Evolutionary conservation across 2,797 vertebrate species (phyloP).

Genomic region (Mormyrus hasselquistii): DNA sequence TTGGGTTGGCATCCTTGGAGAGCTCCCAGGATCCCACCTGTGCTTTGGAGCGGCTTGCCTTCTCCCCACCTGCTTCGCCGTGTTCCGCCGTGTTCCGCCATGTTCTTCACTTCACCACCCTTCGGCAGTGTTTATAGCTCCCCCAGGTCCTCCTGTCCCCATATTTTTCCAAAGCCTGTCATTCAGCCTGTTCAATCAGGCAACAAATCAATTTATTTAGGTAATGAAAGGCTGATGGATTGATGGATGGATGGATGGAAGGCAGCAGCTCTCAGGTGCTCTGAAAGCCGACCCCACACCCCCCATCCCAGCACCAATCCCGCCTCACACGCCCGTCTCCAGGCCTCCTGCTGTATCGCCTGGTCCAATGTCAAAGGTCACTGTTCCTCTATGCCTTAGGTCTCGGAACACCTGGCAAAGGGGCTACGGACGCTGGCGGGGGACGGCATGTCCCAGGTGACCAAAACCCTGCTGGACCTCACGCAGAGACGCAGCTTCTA

Average conservation of each 20-base stretch:
- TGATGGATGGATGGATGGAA: background rate
- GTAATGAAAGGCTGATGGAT: background rate
- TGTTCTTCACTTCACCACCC: background rate
- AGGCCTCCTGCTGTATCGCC: background rate
- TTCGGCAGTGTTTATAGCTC: background rate
- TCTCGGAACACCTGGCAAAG: conserved; percentile 95
- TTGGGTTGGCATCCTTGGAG: background rate
- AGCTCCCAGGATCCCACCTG: background rate
- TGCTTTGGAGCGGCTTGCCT: no score
- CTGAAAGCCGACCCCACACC: background rate
- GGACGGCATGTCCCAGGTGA: conserved; percentile 97
- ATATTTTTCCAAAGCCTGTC: background rate
- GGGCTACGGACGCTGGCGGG: conserved; percentile 89
- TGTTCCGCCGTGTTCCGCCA: background rate
- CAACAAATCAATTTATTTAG: background rate
- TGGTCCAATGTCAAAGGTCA: background rate
- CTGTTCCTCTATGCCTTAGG: conserved; percentile 56
- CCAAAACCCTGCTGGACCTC: conserved; percentile 92
- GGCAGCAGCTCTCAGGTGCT: background rate
- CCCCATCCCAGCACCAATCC: background rate
- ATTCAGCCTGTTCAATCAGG: background rate
- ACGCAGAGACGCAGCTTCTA: conserved; percentile 97
- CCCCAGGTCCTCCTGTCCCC: background rate
- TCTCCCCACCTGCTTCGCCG: background rate
- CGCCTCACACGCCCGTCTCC: background rate